Evolutionary conservation across 2,888 invertebrate species (phyloP).

Genomic region (Meganola albula): DNA sequence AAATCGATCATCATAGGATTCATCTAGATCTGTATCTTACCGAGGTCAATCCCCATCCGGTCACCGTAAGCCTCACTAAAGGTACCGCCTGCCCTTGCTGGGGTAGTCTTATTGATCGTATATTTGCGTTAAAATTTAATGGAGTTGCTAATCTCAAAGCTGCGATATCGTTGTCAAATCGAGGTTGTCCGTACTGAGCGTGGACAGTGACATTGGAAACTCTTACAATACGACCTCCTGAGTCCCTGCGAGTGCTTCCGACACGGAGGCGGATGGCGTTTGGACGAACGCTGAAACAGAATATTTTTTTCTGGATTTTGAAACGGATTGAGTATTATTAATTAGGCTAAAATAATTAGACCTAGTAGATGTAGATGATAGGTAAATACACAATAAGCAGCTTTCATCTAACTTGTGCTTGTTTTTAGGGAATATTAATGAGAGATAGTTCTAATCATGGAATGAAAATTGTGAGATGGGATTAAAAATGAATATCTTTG

Average conservation of each 20-base stretch:
- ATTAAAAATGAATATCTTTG: no score
- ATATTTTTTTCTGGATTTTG: no score
- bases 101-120: conserved; percentile 57
- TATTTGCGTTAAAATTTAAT: conserved; percentile 42
- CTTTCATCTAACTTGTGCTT: no score
- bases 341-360: no score
- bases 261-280: conserved; percentile 54
- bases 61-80: conserved; percentile 59
- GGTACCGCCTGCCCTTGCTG: conserved; percentile 52
- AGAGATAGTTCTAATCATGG: no score
- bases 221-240: conserved; percentile 60
- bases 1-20: no score
- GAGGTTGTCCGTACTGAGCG: conserved; percentile 56
- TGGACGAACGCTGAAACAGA: conserved; percentile 44
- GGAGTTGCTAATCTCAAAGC: conserved; percentile 52
- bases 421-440: no score
- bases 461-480: no score
- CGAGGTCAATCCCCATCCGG: conserved; percentile 70
- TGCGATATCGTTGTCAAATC: conserved; percentile 68
- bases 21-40: conserved; percentile 38
- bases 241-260: conserved; percentile 64
- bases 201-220: conserved; percentile 60
- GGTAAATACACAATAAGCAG: no score
- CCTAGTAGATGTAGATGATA: no score
- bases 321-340: no score